Evolutionary conservation across 2,888 invertebrate genomes (phyloP).

Genomic region (Sarcophaga carnaria): DNA sequence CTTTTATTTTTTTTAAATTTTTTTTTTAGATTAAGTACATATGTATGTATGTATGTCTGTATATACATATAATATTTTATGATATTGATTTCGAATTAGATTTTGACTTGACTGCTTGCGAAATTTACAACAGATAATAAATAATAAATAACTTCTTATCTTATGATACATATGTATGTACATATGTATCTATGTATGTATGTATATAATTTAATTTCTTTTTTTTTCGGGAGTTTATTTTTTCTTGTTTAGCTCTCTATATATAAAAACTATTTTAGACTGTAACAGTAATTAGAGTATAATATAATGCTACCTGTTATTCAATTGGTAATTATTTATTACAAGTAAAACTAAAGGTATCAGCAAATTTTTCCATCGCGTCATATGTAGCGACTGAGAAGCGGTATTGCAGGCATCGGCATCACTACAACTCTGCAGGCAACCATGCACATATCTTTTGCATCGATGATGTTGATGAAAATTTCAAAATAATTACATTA

Average conservation of each 20-base stretch:
- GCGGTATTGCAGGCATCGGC: conserved; percentile 93
- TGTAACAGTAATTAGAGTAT: conserved; percentile 8
- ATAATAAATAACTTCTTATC: conserved; percentile 58
- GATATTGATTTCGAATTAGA: conserved; percentile 17
- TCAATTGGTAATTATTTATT: conserved; percentile 28
- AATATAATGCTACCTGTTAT: conserved; percentile 57
- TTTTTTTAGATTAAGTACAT: neutral
- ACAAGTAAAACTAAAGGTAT: conserved; percentile 48
- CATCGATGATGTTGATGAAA: neutral
- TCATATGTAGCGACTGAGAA: conserved; percentile 48
- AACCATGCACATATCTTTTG: conserved; percentile 93
- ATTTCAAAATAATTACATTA: conserved; percentile 1
- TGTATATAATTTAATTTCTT: conserved; percentile 25
- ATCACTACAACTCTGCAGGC: conserved; percentile 96
- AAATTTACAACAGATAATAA: conserved; percentile 54
- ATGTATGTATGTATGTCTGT: neutral
- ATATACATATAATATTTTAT: neutral
- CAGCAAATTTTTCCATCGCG: conserved; percentile 36
- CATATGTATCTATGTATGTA: neutral
- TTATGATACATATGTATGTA: neutral
- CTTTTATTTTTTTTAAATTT: neutral
- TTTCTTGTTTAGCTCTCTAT: conserved; percentile 17
- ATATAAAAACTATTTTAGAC: conserved; percentile 34
- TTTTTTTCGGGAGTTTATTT: neutral
- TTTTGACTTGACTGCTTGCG: conserved; percentile 39